Percentiles rank a stretch among this genome's conserved stretches.
Conservation (phyloP, 2,797 vertebrate species). For the Halcyon leucocephala region DNA sequence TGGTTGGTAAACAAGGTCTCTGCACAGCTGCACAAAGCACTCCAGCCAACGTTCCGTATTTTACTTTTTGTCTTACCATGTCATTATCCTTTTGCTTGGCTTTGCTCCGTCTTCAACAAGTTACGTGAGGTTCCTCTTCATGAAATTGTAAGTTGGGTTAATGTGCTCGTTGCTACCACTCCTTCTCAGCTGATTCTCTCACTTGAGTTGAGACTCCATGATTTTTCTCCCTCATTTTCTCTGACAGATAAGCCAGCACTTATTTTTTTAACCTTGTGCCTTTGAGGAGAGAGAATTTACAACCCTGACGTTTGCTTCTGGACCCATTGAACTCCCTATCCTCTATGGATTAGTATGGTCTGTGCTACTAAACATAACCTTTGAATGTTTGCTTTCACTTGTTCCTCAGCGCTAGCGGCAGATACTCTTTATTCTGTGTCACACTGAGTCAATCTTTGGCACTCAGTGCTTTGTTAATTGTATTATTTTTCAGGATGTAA, state of each 20-base stretch:
- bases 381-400: background rate
- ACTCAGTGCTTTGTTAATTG: background rate
- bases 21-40: background rate
- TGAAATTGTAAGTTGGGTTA: background rate
- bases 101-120: background rate
- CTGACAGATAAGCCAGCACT: background rate
- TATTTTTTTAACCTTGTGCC: background rate
- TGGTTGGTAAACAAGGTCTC: background rate
- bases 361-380: background rate
- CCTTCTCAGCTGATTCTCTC: background rate
- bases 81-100: background rate
- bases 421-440: background rate
- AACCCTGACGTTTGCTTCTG: background rate
- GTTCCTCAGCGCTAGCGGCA: background rate
- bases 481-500: background rate
- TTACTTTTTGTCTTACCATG: background rate
- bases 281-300: background rate
- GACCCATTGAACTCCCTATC: background rate
- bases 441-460: background rate
- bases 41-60: background rate
- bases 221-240: background rate
- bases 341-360: background rate
- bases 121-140: background rate
- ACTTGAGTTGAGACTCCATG: background rate
- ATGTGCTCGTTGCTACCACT: background rate